Evolutionary conservation across 2,888 invertebrate genomes (phyloP), one percentile per base, ranked within the genome.

Genomic region (Lutraria lutraria): DNA sequence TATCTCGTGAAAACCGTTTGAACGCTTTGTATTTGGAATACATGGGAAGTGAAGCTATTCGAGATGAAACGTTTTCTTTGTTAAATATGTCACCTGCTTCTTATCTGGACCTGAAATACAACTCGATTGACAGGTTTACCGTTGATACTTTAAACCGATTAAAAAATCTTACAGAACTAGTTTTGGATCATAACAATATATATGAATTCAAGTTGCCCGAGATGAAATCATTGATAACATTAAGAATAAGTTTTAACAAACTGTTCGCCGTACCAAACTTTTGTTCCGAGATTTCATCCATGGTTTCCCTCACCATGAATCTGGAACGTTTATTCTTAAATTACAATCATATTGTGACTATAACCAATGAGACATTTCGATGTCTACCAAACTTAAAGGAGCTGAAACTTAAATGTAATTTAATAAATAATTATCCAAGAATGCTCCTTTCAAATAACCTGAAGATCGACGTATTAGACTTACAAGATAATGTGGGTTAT

Each of bases 11-110:
- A 12, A 15, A 82, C 63, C 16, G 16, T 19, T 60, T 82, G 8
- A 19, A 60, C 4, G 21, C 19, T 15, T 34, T 82, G 21, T 21
- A 63, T 60, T 34, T 82, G 34, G 16, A 60, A 4, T 54, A 15
- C 0, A 82, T 82, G 29, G 82, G 82, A 34, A 34, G n/a, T 8
- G 16, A 63, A 19, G 34, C 63, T 13, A 60, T 82, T 10, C 13
- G 34, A 15, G 60, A 60, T 13, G 82, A 82, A 34, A 63, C 82
- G 19, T 82, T 81, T 56, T 53, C 81, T 10, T 29, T 54, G 16
- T 34, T 60, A 34, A 34, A 60, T 25, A 60, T 8, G 15, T 60
- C 82, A 53, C 82, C 60, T 63, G 29, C 60, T 19, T 13, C 19
- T 13, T 29, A 60, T 12, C 29, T 82, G 2, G 60, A 29, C n/a